These are phyloP conservation scores for Arothron firmamentum DNA, from an alignment of 2,113 vertebrate genomes.

Conservation along the genomic window DNA sequence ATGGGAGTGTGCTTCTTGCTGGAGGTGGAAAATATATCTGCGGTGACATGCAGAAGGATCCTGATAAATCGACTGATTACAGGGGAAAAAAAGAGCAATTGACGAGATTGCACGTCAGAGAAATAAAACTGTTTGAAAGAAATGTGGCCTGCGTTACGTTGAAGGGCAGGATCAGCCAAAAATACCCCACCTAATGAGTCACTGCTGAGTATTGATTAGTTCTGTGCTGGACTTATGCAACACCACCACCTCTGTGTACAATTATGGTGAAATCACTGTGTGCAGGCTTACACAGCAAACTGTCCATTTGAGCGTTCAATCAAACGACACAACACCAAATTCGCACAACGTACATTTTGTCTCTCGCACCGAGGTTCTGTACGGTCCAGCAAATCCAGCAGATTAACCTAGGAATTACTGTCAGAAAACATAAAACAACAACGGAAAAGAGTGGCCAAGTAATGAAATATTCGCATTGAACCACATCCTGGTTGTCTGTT, in stretches of 20 bases:
- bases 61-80: background rate
- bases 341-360: too few species aligned
- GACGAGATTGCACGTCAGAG: background rate
- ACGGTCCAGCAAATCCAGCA: too few species aligned
- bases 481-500: too few species aligned
- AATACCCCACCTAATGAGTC: constrained; percentile 52
- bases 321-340: too few species aligned
- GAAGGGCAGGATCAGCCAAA: constrained; percentile 47
- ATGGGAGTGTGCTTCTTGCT: constrained; percentile 4
- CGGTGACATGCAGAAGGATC: background rate
- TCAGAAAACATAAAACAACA: too few species aligned
- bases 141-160: constrained; percentile 21
- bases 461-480: too few species aligned
- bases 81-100: background rate
- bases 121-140: constrained; percentile 7
- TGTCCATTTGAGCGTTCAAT: background rate
- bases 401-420: too few species aligned
- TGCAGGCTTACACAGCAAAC: constrained; percentile 27
- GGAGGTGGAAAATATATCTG: background rate
- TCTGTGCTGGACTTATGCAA: constrained; percentile 54
- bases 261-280: constrained; percentile 42
- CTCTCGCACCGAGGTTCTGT: too few species aligned
- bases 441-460: too few species aligned
- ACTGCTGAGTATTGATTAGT: constrained; percentile 57
- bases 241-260: constrained; percentile 48